phyloP scores from a whole-genome alignment of 2,113 vertebrate species.

The Grus americana region DNA sequence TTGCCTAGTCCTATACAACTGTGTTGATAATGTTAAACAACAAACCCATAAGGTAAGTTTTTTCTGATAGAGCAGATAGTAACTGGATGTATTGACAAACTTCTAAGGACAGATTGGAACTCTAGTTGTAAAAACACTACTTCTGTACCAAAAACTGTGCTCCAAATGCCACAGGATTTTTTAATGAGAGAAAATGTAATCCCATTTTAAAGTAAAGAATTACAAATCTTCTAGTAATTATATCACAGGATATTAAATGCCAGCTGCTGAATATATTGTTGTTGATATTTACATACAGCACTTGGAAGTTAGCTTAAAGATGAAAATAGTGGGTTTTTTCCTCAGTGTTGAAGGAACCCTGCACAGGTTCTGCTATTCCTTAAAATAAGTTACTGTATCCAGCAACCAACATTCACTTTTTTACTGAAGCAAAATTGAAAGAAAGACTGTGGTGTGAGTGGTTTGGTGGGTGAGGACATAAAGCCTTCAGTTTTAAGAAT shows the following conservation, averaged over 20 bases:
- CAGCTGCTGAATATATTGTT: not conserved
- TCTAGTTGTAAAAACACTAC: not conserved
- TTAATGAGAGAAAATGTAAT: not conserved
- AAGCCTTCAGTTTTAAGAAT: slow-evolving; percentile 18
- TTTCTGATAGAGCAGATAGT: not conserved
- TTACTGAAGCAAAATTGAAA: not conserved
- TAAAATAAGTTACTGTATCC: not conserved
- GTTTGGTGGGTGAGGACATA: not conserved
- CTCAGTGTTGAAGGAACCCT: not conserved
- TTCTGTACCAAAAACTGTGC: not conserved
- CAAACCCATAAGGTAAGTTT: not conserved
- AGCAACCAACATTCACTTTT: not conserved
- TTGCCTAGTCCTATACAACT: not conserved
- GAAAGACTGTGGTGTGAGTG: not conserved
- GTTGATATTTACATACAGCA: slow-evolving; percentile 2
- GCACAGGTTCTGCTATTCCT: not conserved
- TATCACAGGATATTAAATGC: not conserved
- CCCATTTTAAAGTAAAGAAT: not conserved
- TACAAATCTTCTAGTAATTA: not conserved
- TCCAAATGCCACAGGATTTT: not conserved
- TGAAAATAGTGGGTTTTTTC: not conserved
- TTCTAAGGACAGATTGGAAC: not conserved
- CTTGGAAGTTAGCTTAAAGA: not conserved
- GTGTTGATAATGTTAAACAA: not conserved
- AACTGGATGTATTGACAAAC: not conserved